Evolutionary conservation across 2,797 vertebrate species (phyloP).

Genomic region (Lithobates pipiens): DNA sequence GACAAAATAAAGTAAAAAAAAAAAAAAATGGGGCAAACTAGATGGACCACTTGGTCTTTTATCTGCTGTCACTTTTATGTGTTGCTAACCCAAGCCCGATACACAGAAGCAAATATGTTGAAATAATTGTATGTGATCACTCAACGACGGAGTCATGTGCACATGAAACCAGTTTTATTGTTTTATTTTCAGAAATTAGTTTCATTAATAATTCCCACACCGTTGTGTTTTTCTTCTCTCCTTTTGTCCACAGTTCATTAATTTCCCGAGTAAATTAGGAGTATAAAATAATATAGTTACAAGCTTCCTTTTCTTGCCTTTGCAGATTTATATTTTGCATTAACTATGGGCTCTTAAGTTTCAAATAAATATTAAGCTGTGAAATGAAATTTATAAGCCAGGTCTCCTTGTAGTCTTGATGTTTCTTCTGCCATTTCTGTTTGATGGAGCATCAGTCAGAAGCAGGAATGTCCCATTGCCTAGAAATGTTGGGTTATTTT

Average conservation of each 20-base stretch:
- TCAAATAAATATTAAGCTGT: slow-evolving; percentile 57
- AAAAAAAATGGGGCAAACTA: no score
- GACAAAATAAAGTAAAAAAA: no score
- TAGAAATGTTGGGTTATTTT: slow-evolving; percentile 22
- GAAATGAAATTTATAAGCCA: slow-evolving; percentile 36
- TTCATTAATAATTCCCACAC: background rate
- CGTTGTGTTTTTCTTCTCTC: background rate
- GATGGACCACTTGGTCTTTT: no score
- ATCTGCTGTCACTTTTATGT: no score
- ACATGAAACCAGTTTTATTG: background rate
- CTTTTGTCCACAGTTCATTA: slow-evolving; percentile 57
- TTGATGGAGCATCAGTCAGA: slow-evolving; percentile 27
- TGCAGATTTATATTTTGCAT: slow-evolving; percentile 59
- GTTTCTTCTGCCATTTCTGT: slow-evolving; percentile 20
- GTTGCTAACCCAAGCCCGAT: no score
- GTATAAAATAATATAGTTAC: slow-evolving; percentile 61
- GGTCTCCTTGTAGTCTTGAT: slow-evolving; percentile 6
- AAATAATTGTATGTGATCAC: no score
- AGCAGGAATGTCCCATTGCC: background rate
- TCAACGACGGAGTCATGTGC: no score
- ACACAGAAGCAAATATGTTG: no score
- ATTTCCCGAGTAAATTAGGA: slow-evolving; percentile 53
- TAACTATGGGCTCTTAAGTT: slow-evolving; percentile 53
- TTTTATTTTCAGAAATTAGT: background rate
- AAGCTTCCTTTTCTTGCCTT: slow-evolving; percentile 51